Base-by-base conservation (phyloP, 2,113 vertebrate species). In the Caranx ignobilis region DNA sequence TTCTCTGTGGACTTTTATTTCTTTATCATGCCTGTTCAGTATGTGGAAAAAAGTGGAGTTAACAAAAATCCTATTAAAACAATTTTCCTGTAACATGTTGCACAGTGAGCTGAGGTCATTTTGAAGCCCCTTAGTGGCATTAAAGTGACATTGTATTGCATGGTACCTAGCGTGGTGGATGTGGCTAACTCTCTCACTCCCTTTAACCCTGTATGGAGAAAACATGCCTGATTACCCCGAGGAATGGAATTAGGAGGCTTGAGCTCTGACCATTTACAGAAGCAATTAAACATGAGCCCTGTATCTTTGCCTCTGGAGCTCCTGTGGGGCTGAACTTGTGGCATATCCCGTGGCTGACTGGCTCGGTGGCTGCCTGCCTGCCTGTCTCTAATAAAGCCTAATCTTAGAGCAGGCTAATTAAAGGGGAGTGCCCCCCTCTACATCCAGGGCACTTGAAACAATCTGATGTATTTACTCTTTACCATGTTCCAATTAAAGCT, bases 231-330 rank as follows among this genome's bases (percentile, higher is more conserved):
- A 94, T 95, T 95, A 95, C 94, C 94, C 93, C 2, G 50, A 93
- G 93, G 94, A 93, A 88, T 89, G 79, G 92, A 89, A 88, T 93
- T 93, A 91, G 91, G 83, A 87, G 87, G 81, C 89, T 93, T 84
- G 90, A 92, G 94, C 92, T 93, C 87, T 91, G 94, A 94, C 94
- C 94, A 91, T 94, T 94, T 95, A 95, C 92, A 93, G 94, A 95
- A 93, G 92, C 94, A 94, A 95, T 95, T 95, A 95, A 95, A 93
- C 90, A 90, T 85, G 91, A 93, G 93, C 81, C 83, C 74, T 88
- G 92, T 93, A 92, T 94, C 92, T 93, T 84, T 86, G 75, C 79
- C 82, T 83, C 82, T 59, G 69, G 83, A 75, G 88, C 88, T 92
- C 93, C 85, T 87, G 90, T 91, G 93, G 92, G 91, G 77, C 88